A percentile compares a stretch with the other conserved stretches of the same genome.
These are phyloP conservation scores for Synanthedon andrenaeformis DNA, from an alignment of 2,888 invertebrate genomes.

Conservation along the genomic window DNA sequence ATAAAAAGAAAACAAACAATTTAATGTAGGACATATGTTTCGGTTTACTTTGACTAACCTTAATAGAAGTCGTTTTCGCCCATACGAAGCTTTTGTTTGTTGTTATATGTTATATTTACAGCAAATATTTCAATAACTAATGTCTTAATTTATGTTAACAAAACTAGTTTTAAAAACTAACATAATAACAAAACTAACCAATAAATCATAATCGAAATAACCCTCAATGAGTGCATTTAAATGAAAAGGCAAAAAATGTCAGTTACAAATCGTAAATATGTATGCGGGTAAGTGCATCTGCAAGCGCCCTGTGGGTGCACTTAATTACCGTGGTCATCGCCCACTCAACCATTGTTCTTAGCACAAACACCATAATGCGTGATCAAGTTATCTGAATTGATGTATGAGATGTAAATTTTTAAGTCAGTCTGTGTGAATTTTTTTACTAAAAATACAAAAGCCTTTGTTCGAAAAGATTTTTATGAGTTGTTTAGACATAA, in stretches of 20 bases:
- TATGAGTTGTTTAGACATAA: too few relatives aligned
- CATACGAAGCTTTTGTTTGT: too few relatives aligned
- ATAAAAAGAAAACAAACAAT: too few relatives aligned
- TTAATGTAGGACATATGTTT: too few relatives aligned
- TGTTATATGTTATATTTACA: too few relatives aligned
- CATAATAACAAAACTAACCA: constrained; percentile 1
- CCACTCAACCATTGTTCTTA: constrained; percentile 20
- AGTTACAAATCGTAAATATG: constrained; percentile 8
- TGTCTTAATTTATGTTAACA: too few relatives aligned
- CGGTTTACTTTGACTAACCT: too few relatives aligned
- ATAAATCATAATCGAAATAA: constrained; percentile 5
- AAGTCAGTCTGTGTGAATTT: constrained; percentile 3
- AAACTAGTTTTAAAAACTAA: too few relatives aligned
- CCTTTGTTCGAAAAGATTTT: too few relatives aligned
- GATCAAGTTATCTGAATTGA: constrained; percentile 16
- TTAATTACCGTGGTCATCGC: constrained; percentile 22
- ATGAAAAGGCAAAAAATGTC: constrained; percentile 9
- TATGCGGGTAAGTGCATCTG: constrained; percentile 12
- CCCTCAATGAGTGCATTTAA: constrained; percentile 8
- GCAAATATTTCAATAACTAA: too few relatives aligned
- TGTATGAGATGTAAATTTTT: constrained; percentile 16
- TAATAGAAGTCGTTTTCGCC: too few relatives aligned
- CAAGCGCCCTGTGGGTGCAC: not conserved
- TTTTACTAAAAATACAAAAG: not conserved
- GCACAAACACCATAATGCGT: constrained; percentile 4